Conservation (phyloP, 1,140 invertebrate species). For the Hormaphis cornu region DNA sequence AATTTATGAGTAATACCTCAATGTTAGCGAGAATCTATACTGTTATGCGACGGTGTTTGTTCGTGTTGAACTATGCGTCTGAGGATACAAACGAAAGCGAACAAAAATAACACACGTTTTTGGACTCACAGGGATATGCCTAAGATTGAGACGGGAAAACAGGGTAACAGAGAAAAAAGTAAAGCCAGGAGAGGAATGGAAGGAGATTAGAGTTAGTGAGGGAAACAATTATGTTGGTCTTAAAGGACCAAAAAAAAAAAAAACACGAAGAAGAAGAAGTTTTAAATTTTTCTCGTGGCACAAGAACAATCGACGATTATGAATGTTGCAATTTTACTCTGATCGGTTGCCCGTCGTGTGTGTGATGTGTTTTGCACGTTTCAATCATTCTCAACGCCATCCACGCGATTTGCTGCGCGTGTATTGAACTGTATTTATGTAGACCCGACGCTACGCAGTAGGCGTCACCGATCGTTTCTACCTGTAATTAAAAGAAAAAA, state of each 20-base stretch:
- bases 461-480: constrained; percentile 87
- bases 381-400: constrained; percentile 89
- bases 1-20: too few relatives aligned
- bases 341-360: constrained; percentile 83
- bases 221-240: too few relatives aligned
- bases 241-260: neutral
- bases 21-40: too few relatives aligned
- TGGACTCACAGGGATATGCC: too few relatives aligned
- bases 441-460: constrained; percentile 87
- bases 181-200: too few relatives aligned
- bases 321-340: constrained; percentile 51
- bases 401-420: constrained; percentile 90
- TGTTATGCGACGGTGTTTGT: too few relatives aligned
- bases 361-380: constrained; percentile 72
- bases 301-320: neutral
- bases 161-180: too few relatives aligned
- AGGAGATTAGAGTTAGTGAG: too few relatives aligned
- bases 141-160: too few relatives aligned
- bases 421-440: constrained; percentile 68
- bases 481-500: constrained; percentile 47
- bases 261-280: neutral
- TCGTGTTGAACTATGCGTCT: too few relatives aligned
- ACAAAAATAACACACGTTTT: too few relatives aligned
- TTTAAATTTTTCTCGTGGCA: neutral
- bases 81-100: too few relatives aligned